Base-by-base conservation (phyloP, 2,113 vertebrate species). In the Crotalus viridis region DNA sequence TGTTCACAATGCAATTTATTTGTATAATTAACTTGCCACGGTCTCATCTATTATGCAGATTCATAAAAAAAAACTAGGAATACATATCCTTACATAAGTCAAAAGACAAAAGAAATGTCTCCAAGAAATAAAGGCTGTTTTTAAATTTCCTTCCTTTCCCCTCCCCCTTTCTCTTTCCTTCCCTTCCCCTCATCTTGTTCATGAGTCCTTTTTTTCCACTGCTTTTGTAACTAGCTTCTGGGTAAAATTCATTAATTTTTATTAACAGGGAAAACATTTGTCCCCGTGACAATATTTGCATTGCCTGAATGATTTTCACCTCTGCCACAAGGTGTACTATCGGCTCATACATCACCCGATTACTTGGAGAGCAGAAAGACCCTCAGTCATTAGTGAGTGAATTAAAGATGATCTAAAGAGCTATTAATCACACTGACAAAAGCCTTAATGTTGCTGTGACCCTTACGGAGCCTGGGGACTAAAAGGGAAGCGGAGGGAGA, bases 341-440 rank as follows among this genome's bases (percentile, higher is more conserved):
- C 95, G 97, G 98, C 98, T 99, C 99, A 99, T 99, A 99, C 98
- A 99, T 99, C 99, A 99, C 98, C 93, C 98, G 98, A 99, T 99
- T 99, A 99, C 99, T 98, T 97, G 98, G 98, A 99, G 98, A 99
- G 98, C 98, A 98, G 97, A 98, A 98, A 98, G 98, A 98, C 98
- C 98, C 98, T 98, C 98, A 98, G 98, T 99, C 99, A 99, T 99
- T 99, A 99, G 99, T 98, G 98, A 99, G 99, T 99, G 99, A 99
- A 99, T 99, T 99, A 99, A 99, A 99, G 99, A 99, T 99, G 99
- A 99, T 99, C 99, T 99, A 99, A 99, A 98, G 98, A 98, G 98
- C 99, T 99, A 99, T 99, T 99, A 99, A 99, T 99, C 99, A 99
- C 99, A 98, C 97, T 99, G 99, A 99, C 99, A 99, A 99, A 99